Conservation (phyloP, 2,888 invertebrate species). For the Falcaria lacertinaria region DNA sequence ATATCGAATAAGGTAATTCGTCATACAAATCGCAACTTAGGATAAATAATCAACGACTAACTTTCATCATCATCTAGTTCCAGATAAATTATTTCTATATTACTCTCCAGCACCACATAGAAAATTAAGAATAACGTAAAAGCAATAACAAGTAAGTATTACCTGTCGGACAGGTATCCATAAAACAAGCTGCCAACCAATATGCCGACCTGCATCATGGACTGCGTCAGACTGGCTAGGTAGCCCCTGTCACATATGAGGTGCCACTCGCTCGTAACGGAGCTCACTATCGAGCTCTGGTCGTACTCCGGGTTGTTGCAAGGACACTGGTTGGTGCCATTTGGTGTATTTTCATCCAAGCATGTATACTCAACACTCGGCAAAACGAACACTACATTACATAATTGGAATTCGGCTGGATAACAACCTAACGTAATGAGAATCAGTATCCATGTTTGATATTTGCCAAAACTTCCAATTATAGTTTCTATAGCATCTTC, state of each 20-base stretch:
- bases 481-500: constrained; percentile 58
- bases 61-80: no score
- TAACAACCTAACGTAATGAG: constrained; percentile 71
- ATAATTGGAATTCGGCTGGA: constrained; percentile 78
- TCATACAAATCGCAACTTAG: no score
- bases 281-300: constrained; percentile 68
- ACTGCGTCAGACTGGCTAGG: constrained; percentile 77
- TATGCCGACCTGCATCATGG: constrained; percentile 78
- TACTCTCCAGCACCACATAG: no score
- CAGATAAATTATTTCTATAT: no score
- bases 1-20: no score
- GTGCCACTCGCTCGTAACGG: constrained; percentile 81
- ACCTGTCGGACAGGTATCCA: constrained; percentile 75
- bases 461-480: constrained; percentile 76
- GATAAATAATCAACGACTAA: no score
- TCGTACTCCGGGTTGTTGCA: constrained; percentile 75
- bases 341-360: constrained; percentile 44
- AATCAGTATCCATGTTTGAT: constrained; percentile 74
- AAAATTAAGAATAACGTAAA: no score
- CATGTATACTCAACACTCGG: constrained; percentile 75
- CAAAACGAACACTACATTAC: constrained; percentile 77
- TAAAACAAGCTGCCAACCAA: constrained; percentile 76
- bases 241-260: constrained; percentile 78
- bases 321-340: constrained; percentile 60
- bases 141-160: constrained; percentile 4